Conservation (phyloP, 2,113 vertebrate species). For the pig (Sus scrofa) region T2T-Sscrofa CM000814.6:96823501-96824000, state of each 20-base stretch:
- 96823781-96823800: neutral
- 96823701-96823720: neutral
- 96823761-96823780: neutral
- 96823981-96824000: neutral
- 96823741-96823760: neutral
- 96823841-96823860: neutral
- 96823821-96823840: neutral
- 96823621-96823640: neutral
- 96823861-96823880: neutral
- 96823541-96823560: neutral
- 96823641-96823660: fast-evolving
- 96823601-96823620: neutral
- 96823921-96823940: neutral
- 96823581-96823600: neutral
- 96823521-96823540: constrained; percentile 29
- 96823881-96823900: neutral
- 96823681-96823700: too few relatives aligned
- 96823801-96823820: neutral
- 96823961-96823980: constrained; percentile 6
- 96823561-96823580: neutral
- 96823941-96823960: neutral
- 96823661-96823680: neutral
- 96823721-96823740: neutral
- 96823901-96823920: neutral
- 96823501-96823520: neutral